Evolutionary conservation across 1,140 invertebrate genomes (phyloP), one percentile per base, ranked within the genome.

Genomic region (Sycophila sp.): DNA sequence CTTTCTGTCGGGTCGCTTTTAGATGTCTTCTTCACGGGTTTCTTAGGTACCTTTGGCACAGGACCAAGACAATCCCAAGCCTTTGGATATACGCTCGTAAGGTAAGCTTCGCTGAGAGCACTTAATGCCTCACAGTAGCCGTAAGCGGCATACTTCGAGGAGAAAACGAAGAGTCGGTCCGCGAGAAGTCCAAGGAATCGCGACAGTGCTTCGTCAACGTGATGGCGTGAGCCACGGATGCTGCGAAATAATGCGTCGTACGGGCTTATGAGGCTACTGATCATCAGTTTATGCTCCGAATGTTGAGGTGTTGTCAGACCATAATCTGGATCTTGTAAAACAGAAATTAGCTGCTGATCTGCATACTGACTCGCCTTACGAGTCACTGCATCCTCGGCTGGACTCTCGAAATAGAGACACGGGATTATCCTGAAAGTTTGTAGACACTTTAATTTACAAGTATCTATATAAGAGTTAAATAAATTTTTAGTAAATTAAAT

Each of bases 41-140:
- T 67, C 40, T 26, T 66, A 6, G 38, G 51, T 17, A 38, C 47
- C 53, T n/a, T 73, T n/a, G 34, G 55, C 10, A 77, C 79, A 5
- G 74, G 67, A 19, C 76, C 40, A 28, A 80, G 66, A 62, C 87
- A 89, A 51, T 87, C 86, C 89, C 89, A 90, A 4, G 87, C 85
- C 67, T 80, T 82, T 3, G 81, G 78, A 64, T 89, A 89, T 4
- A 87, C 69, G n/a, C 85, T 87, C 7, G 87, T 86, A 6, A 81
- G 76, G 71, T 88, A 90, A 2, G 75, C 71, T 22, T 84, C 80
- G 26, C 88, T 88, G 8, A 90, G 77, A 5, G 69, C 28, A 67
- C 83, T 85, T 0, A 90, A 69, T 3, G 88, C 81, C 77, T 90
- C 88, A 70, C 87, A 86, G 70, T 88, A 89, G 10, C 89, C 89